Conservation (phyloP, 53 echinoderm and acorn worm species). For the Temnopleurus reevesii region DNA sequence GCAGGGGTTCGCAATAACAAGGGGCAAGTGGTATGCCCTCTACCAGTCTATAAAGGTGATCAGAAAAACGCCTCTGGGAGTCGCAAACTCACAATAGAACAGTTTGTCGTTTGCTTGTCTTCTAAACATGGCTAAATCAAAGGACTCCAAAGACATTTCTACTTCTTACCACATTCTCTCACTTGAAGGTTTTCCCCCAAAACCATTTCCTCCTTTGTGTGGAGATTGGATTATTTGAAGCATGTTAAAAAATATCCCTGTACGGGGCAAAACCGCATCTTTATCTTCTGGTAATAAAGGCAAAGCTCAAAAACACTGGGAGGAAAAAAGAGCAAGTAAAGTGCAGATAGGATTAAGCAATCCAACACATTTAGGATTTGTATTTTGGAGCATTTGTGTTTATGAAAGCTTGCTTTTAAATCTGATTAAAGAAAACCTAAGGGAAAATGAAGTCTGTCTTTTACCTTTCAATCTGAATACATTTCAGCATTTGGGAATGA, state of each 20-base stretch:
- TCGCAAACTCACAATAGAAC: neutral
- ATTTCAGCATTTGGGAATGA: neutral
- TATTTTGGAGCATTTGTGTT: neutral
- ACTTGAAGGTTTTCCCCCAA: conserved; percentile 26
- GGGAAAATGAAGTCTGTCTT: neutral
- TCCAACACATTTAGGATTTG: no score
- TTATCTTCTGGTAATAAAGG: neutral
- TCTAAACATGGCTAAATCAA: conserved; percentile 41
- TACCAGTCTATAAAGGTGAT: conserved; percentile 31
- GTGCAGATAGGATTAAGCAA: neutral
- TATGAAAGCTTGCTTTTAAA: neutral
- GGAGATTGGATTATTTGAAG: conserved; percentile 50
- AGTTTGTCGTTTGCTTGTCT: conserved; percentile 52
- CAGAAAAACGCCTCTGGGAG: conserved; percentile 23
- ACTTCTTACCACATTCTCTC: conserved; percentile 5
- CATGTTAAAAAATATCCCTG: neutral
- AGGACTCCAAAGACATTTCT: conserved; percentile 22
- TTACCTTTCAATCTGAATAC: neutral
- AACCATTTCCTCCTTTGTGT: conserved; percentile 47
- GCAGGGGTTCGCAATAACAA: conserved; percentile 43
- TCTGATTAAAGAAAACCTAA: neutral
- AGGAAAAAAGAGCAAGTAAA: neutral
- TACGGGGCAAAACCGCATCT: neutral
- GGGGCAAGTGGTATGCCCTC: conserved; percentile 53
- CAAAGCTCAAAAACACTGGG: neutral